Percentiles rank a stretch among this genome's conserved stretches.
Conservation (phyloP, 2,888 invertebrate species). For the Autographa pulchrina region DNA sequence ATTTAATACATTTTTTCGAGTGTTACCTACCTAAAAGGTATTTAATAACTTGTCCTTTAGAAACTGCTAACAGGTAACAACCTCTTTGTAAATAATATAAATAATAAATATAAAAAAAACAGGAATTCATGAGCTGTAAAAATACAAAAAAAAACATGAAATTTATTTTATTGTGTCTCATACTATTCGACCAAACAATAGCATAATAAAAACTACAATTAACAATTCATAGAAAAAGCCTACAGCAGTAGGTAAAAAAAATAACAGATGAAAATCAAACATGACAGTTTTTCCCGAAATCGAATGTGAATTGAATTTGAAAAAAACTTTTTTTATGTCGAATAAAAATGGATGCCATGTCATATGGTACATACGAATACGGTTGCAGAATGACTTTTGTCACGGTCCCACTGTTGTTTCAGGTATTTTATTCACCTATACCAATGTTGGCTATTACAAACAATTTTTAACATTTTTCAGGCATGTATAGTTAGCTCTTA, state of each 20-base stretch:
- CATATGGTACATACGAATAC: conserved; percentile 40
- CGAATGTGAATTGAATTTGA: conserved; percentile 52
- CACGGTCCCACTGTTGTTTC: conserved; percentile 26
- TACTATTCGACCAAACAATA: background rate
- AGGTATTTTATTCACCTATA: conserved; percentile 18
- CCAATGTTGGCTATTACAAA: background rate
- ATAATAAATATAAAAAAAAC: too few relatives aligned
- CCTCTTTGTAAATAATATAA: too few relatives aligned
- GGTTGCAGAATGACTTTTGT: conserved; percentile 29
- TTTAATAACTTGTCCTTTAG: too few relatives aligned
- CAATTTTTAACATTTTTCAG: background rate
- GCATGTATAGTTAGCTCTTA: background rate
- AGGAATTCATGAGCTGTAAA: too few relatives aligned
- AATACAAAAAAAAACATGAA: too few relatives aligned
- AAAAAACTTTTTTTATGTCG: conserved; percentile 27
- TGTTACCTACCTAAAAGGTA: too few relatives aligned
- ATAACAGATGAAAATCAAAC: conserved; percentile 41
- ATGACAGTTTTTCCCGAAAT: conserved; percentile 23
- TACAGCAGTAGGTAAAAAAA: conserved; percentile 10
- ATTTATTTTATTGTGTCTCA: background rate
- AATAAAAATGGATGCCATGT: conserved; percentile 38
- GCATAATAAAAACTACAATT: conserved; percentile 1
- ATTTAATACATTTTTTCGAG: too few relatives aligned
- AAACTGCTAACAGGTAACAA: too few relatives aligned
- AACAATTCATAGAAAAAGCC: background rate